Conservation (phyloP, 2,113 vertebrate species). For the Oncorhynchus mykiss region DNA sequence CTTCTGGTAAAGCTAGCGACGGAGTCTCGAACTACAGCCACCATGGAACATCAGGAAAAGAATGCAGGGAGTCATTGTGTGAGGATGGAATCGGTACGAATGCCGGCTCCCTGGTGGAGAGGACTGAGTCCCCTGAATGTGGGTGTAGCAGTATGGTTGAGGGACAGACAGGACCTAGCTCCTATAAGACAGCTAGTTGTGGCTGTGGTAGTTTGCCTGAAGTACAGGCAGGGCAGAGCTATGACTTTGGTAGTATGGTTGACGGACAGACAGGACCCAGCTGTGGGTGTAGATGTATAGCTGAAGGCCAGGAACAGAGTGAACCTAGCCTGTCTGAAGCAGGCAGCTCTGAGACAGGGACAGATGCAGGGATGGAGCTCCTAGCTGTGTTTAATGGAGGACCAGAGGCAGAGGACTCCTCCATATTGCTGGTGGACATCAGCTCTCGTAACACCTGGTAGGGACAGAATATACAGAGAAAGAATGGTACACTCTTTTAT, state of each 20-base stretch:
- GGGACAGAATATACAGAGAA: no score
- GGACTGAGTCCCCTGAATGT: no score
- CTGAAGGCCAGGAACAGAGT: not conserved
- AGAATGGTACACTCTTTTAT: no score
- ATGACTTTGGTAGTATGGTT: not conserved
- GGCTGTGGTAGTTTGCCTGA: not conserved
- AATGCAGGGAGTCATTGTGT: not conserved
- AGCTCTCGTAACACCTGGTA: not conserved
- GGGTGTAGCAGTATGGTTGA: no score
- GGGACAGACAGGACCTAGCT: not conserved
- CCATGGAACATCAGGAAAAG: not conserved
- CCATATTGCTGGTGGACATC: constrained; percentile 20
- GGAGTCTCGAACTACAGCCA: not conserved
- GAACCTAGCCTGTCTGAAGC: no score
- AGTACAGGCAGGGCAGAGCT: not conserved
- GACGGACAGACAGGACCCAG: not conserved
- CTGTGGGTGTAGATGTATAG: not conserved
- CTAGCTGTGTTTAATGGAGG: constrained; percentile 20
- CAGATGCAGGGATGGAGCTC: constrained; percentile 12
- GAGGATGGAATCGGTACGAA: not conserved
- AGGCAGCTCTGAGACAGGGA: not conserved
- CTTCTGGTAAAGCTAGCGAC: no score
- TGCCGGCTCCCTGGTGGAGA: not conserved
- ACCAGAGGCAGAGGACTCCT: constrained; percentile 5
- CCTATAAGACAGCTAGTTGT: not conserved